Percentiles rank a stretch among this genome's conserved stretches.
These are phyloP conservation scores for Eilema griseolum DNA, from an alignment of 2,888 invertebrate species.

Conservation along the genomic window DNA sequence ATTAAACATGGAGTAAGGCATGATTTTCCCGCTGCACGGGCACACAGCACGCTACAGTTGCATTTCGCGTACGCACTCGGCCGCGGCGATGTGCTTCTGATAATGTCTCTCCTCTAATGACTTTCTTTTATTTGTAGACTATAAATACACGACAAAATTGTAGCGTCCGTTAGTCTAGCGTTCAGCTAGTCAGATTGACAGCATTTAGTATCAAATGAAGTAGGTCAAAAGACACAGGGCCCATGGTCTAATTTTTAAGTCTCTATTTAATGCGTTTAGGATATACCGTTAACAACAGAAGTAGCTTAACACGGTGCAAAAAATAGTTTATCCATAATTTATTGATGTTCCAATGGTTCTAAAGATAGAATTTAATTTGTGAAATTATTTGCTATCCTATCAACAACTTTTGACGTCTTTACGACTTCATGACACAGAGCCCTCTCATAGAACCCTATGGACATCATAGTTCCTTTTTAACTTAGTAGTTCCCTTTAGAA, in stretches of 20 bases:
- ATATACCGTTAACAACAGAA: neutral
- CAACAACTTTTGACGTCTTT: no score
- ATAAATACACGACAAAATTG: constrained; percentile 26
- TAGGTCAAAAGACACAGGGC: neutral
- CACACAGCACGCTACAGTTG: constrained; percentile 64
- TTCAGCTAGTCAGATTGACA: no score
- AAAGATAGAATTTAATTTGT: no score
- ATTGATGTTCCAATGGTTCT: no score
- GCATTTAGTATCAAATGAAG: neutral
- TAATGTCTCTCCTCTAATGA: constrained; percentile 69
- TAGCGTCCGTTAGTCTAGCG: no score
- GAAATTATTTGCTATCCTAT: no score
- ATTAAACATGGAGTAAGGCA: constrained; percentile 74
- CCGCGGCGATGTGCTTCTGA: constrained; percentile 68
- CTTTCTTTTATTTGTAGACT: constrained; percentile 70
- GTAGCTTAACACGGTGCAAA: neutral
- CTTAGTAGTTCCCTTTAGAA: no score
- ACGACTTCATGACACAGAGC: no score
- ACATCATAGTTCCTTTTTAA: no score
- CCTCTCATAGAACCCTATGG: no score
- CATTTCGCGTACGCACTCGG: constrained; percentile 72
- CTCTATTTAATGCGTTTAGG: neutral
- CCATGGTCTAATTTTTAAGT: neutral
- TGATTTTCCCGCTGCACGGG: constrained; percentile 68
- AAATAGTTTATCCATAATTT: no score